Percentiles rank a stretch among this genome's conserved stretches.
These are phyloP conservation scores for Drosophila cracens DNA, from an alignment of 2,888 invertebrate species.

Conservation along the genomic window DNA sequence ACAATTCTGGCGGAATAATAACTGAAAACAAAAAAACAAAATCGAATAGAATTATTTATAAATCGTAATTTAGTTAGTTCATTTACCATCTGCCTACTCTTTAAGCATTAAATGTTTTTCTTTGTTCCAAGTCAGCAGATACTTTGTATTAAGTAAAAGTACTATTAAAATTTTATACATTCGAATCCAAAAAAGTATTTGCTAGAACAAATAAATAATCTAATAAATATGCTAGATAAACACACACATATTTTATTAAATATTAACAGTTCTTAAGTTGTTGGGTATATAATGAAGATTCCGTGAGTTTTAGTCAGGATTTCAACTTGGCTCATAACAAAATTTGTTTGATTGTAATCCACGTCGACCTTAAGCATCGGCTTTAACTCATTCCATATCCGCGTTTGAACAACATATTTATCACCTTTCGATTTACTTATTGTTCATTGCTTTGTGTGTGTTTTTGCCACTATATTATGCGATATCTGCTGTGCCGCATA, in stretches of 20 bases:
- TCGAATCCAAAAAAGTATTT: not conserved
- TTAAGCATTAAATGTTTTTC: not conserved
- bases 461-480: conserved; percentile 4
- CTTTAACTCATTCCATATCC: conserved; percentile 24
- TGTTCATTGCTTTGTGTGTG: not conserved
- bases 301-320: not conserved
- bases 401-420: conserved; percentile 23
- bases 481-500: conserved; percentile 16
- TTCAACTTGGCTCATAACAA: not conserved
- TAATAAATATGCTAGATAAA: not conserved
- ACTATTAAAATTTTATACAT: not conserved
- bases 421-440: conserved; percentile 8
- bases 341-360: not conserved
- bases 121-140: not conserved
- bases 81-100: conserved; percentile 24
- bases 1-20: not conserved
- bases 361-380: not conserved
- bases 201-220: not conserved
- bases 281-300: not conserved
- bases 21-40: not conserved
- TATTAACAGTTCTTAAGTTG: not conserved
- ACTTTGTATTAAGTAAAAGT: not conserved
- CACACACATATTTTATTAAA: not conserved
- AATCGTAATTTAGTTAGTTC: not conserved
- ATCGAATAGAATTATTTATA: conserved; percentile 8